Evolutionary conservation across 2,113 vertebrate species (phyloP).

Genomic region (Silurus asotus): DNA sequence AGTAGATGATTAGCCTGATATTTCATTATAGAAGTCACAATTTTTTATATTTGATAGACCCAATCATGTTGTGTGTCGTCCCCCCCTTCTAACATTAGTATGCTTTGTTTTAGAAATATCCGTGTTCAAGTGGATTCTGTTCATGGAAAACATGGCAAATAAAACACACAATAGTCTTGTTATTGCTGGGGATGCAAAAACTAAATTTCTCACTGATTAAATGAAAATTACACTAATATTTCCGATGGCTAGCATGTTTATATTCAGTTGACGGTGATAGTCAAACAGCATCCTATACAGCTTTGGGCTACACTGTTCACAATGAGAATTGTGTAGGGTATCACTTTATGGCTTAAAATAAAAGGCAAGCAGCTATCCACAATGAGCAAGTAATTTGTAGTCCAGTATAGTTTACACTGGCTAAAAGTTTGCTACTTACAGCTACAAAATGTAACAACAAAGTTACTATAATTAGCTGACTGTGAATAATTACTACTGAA

Average conservation of each 20-base stretch:
- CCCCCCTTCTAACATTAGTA: neutral
- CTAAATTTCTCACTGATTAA: neutral
- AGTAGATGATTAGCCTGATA: neutral
- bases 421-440: neutral
- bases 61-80: neutral
- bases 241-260: neutral
- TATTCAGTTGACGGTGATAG: neutral
- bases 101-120: neutral
- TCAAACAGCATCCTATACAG: too few species aligned
- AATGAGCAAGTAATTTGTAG: neutral
- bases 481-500: neutral
- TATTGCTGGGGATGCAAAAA: neutral
- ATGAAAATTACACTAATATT: neutral
- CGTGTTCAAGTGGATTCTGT: neutral
- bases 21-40: neutral
- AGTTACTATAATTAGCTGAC: neutral
- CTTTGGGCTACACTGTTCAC: neutral
- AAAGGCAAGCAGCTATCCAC: neutral
- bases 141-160: neutral
- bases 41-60: neutral
- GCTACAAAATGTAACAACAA: neutral
- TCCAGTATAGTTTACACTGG: neutral
- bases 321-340: neutral
- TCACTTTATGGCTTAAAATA: neutral
- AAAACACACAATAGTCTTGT: neutral